Percentiles rank a stretch among this genome's conserved stretches.
phyloP scores from a whole-genome alignment of 1,140 invertebrate genomes.

The Drosophila burlai region DNA sequence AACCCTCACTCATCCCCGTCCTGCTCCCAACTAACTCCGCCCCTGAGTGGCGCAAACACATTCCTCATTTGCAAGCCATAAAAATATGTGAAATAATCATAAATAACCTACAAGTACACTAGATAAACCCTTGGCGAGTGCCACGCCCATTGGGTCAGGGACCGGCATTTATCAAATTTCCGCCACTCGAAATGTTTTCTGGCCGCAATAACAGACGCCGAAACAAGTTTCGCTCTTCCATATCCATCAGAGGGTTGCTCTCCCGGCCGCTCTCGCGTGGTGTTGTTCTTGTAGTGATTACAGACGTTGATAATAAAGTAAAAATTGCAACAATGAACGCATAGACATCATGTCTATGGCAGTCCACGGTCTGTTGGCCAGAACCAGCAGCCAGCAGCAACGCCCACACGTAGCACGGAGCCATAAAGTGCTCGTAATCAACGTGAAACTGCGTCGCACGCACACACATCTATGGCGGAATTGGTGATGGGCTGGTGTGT shows the following conservation, averaged over 20 bases:
- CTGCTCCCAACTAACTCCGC: slow-evolving; percentile 1
- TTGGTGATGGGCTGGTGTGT: slow-evolving; percentile 10
- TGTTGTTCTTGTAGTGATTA: slow-evolving; percentile 40
- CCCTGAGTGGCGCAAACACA: slow-evolving; percentile 16
- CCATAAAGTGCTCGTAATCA: slow-evolving; percentile 81
- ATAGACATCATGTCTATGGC: slow-evolving; percentile 61
- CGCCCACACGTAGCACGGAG: slow-evolving; percentile 74
- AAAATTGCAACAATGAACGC: slow-evolving; percentile 73
- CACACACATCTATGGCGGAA: slow-evolving; percentile 32
- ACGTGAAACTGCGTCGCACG: slow-evolving; percentile 72
- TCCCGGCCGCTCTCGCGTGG: neutral
- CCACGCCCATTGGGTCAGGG: slow-evolving; percentile 67
- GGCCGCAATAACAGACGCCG: slow-evolving; percentile 52
- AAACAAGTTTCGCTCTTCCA: slow-evolving; percentile 36
- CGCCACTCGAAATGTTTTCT: slow-evolving; percentile 25
- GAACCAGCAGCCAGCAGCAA: slow-evolving; percentile 29
- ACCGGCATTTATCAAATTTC: slow-evolving; percentile 60
- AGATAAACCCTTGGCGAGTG: slow-evolving; percentile 54
- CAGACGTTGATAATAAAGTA: slow-evolving; percentile 65
- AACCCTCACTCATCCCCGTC: neutral
- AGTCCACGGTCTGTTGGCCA: slow-evolving; percentile 18
- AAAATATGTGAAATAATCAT: slow-evolving; percentile 59
- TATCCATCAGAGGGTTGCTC: slow-evolving; percentile 28
- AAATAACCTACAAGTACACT: slow-evolving; percentile 69
- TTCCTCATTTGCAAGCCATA: slow-evolving; percentile 49